A percentile compares a stretch with the other conserved stretches of the same genome.
Evolutionary conservation across 2,888 invertebrate genomes (phyloP).

Genomic region (Macropis europaea): DNA sequence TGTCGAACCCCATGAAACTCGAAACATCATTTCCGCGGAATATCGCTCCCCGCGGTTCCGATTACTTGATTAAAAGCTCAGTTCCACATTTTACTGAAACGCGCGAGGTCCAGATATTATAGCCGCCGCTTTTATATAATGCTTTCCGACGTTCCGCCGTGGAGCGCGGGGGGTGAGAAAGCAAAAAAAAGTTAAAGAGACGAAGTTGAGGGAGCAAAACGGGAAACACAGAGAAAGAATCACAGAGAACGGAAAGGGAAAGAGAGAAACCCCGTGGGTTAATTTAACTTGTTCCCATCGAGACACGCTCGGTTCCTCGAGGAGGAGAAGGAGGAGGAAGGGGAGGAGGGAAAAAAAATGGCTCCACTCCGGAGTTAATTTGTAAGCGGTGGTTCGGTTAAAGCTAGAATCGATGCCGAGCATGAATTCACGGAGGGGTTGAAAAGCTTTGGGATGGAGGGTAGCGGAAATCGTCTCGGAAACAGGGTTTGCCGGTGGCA

Average conservation of each 20-base stretch:
- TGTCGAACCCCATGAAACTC: neutral
- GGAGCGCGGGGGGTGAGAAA: conserved; percentile 7
- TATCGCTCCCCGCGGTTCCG: neutral
- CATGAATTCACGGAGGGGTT: conserved; percentile 45
- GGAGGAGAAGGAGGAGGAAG: neutral
- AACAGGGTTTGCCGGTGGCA: conserved; percentile 42
- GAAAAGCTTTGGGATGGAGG: conserved; percentile 1
- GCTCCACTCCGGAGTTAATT: conserved; percentile 56
- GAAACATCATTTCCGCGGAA: conserved; percentile 22
- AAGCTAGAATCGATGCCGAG: conserved; percentile 41
- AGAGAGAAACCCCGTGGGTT: conserved; percentile 34
- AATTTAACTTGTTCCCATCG: conserved; percentile 52
- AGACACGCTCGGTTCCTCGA: conserved; percentile 42
- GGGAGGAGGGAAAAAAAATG: conserved; percentile 23
- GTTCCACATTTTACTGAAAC: conserved; percentile 31
- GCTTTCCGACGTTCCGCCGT: conserved; percentile 33
- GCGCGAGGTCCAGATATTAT: conserved; percentile 33
- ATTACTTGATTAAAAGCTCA: conserved; percentile 28
- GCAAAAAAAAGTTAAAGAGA: no score
- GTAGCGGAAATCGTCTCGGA: conserved; percentile 51
- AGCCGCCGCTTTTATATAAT: conserved; percentile 29
- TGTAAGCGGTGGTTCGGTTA: conserved; percentile 51
- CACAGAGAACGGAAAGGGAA: neutral
- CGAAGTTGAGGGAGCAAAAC: no score
- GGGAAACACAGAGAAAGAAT: no score